phyloP scores from a whole-genome alignment of 2,797 vertebrate genomes.

The Chlorospingus semifuscus region DNA sequence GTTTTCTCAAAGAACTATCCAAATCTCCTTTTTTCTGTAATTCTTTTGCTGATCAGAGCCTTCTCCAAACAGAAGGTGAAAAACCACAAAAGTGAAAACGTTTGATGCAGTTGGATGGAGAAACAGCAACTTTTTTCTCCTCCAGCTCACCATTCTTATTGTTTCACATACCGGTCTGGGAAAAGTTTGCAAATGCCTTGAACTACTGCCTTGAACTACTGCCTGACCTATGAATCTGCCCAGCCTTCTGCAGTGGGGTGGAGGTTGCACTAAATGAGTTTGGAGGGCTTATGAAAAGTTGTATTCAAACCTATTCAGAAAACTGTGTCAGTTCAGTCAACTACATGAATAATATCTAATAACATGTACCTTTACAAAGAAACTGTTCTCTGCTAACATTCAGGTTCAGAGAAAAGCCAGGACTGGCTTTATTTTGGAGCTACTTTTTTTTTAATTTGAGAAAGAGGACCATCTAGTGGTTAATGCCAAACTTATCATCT shows the following conservation, averaged over 20 bases:
- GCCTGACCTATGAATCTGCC: background rate
- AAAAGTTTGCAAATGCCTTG: background rate
- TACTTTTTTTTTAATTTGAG: background rate
- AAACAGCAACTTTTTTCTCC: background rate
- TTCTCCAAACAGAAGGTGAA: background rate
- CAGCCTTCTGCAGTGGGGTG: background rate
- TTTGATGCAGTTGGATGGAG: background rate
- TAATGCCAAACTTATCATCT: background rate
- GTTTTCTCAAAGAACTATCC: background rate
- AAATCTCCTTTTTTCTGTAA: background rate
- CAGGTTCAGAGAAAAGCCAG: background rate
- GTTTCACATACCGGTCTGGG: background rate
- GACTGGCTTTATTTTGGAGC: background rate
- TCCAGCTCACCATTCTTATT: background rate
- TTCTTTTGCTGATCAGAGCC: background rate
- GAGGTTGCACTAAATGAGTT: background rate
- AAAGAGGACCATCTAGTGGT: slow-evolving; percentile 53
- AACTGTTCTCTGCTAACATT: background rate
- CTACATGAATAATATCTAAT: background rate
- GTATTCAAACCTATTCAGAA: background rate
- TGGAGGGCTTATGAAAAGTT: background rate
- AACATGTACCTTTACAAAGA: background rate
- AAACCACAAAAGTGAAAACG: background rate
- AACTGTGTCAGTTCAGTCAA: background rate
- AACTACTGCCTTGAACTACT: background rate